A percentile compares a stretch with the other conserved stretches of the same genome.
Evolutionary conservation across 2,113 vertebrate species (phyloP).

Genomic region (Aleadryas rufinucha): DNA sequence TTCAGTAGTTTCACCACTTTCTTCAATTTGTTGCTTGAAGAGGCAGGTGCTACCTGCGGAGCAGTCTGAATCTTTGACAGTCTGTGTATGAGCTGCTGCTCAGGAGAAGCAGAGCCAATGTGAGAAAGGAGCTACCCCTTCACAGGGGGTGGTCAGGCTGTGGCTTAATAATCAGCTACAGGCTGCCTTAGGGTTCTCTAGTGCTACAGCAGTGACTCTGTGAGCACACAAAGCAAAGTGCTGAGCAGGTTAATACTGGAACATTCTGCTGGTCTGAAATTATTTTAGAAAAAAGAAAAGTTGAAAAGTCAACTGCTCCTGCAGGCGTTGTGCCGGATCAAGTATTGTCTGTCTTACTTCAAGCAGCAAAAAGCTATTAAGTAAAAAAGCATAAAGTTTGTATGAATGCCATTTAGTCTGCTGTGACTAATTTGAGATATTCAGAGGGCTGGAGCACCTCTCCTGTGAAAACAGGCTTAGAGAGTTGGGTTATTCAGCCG

Average conservation of each 20-base stretch:
- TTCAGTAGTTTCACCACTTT: background rate
- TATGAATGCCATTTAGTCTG: background rate
- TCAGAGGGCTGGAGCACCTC: background rate
- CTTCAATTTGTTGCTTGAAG: background rate
- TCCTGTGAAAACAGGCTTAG: background rate
- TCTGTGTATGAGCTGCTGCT: background rate
- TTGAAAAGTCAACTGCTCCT: constrained; percentile 2
- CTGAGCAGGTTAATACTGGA: constrained; percentile 3
- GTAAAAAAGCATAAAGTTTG: background rate
- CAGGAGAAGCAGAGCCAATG: background rate
- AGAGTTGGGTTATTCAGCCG: background rate
- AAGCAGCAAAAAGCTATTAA: background rate
- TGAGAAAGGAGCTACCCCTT: background rate
- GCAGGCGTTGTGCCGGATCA: background rate
- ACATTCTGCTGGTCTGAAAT: background rate
- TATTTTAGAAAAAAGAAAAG: background rate
- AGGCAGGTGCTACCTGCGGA: background rate
- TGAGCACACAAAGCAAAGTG: background rate
- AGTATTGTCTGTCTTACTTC: background rate
- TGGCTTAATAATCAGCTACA: constrained; percentile 6
- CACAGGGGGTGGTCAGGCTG: background rate
- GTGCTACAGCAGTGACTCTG: background rate
- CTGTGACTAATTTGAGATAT: background rate
- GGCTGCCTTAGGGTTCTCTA: background rate
- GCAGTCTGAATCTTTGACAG: background rate